Percentiles rank a stretch among this genome's conserved stretches.
These are phyloP conservation scores for Aproaerema taeniolella DNA, from an alignment of 2,888 invertebrate species.

Conservation along the genomic window DNA sequence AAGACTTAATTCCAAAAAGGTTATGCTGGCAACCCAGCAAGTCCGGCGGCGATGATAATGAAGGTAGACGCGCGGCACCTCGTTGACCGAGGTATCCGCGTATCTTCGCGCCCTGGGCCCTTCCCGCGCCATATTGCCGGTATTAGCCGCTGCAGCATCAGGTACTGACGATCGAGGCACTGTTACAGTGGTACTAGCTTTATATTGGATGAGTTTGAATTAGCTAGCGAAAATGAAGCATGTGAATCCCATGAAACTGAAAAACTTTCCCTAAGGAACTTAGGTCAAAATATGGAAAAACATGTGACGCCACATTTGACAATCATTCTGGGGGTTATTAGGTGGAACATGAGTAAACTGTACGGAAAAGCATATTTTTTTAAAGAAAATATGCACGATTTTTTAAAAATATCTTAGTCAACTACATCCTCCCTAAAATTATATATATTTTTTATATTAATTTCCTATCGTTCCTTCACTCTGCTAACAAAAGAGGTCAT, in stretches of 20 bases:
- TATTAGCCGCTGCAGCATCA: slow-evolving; percentile 25
- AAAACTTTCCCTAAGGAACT: no score
- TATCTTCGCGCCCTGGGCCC: slow-evolving; percentile 46
- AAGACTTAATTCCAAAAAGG: no score
- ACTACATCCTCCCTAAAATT: no score
- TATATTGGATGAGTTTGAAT: no score
- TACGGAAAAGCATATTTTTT: neutral
- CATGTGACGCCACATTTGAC: no score
- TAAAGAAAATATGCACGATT: neutral
- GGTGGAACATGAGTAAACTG: no score
- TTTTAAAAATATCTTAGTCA: no score
- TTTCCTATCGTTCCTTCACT: neutral
- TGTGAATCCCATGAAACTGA: no score
- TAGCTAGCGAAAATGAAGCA: no score
- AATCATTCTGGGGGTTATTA: no score
- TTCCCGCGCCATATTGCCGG: slow-evolving; percentile 40
- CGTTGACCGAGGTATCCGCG: slow-evolving; percentile 28
- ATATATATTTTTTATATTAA: neutral
- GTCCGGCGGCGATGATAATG: slow-evolving; percentile 47
- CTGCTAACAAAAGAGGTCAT: no score
- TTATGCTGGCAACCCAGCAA: slow-evolving; percentile 32
- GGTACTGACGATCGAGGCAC: slow-evolving; percentile 30
- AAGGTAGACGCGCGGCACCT: slow-evolving; percentile 36
- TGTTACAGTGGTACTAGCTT: slow-evolving; percentile 26
- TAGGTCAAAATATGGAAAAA: no score